Conservation (phyloP, 2,113 vertebrate species). For the Aplodontia rufa region DNA sequence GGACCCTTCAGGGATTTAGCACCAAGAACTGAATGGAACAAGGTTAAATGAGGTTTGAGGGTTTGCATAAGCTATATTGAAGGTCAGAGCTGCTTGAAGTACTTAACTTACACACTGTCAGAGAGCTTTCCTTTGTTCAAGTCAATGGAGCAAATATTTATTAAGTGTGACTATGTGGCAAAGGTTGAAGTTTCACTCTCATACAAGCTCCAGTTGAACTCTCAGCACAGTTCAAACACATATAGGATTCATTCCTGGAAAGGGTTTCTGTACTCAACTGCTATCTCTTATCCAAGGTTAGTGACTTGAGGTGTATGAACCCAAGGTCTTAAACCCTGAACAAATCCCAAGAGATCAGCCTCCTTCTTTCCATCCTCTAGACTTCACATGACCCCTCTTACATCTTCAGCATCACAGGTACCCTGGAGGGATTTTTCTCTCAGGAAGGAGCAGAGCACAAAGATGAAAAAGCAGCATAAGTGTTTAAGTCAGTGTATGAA, state of each 20-base stretch:
- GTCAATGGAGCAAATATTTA: constrained; percentile 35
- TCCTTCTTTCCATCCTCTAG: neutral
- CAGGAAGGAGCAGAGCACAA: neutral
- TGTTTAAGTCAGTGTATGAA: neutral
- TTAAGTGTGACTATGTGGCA: constrained; percentile 3
- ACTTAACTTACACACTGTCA: neutral
- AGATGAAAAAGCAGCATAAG: neutral
- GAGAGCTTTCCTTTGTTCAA: constrained; percentile 12
- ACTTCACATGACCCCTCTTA: neutral
- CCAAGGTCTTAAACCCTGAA: neutral
- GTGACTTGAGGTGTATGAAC: neutral
- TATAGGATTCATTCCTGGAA: neutral
- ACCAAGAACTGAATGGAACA: neutral
- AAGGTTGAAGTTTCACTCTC: neutral
- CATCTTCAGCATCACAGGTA: neutral
- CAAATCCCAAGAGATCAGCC: neutral
- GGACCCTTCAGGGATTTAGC: neutral
- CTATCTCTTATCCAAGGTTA: neutral
- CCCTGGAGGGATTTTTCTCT: no score
- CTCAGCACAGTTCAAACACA: neutral
- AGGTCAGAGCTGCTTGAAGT: neutral
- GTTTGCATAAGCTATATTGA: neutral
- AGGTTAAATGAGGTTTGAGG: neutral
- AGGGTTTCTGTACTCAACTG: neutral
- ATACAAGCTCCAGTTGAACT: neutral